Conservation (phyloP, 2,888 invertebrate species). For the Clanis bilineata region DNA sequence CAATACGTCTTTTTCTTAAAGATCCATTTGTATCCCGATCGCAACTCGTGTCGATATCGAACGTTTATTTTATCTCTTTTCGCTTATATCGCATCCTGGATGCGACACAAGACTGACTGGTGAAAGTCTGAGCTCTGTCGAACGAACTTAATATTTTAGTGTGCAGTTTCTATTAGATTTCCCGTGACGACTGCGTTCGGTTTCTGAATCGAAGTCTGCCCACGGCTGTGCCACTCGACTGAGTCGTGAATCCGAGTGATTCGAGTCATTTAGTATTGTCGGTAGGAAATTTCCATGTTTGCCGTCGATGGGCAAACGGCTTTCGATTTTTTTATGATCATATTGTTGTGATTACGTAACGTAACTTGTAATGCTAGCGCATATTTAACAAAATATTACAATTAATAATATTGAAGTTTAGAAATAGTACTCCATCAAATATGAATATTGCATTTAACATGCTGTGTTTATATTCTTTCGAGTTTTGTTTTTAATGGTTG, state of each 20-base stretch:
- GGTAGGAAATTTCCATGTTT: not conserved
- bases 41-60: not conserved
- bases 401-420: slow-evolving; percentile 53
- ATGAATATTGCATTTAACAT: slow-evolving; percentile 70
- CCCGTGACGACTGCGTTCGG: not conserved
- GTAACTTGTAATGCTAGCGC: slow-evolving; percentile 58
- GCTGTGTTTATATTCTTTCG: slow-evolving; percentile 52
- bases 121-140: slow-evolving; percentile 56
- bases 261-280: slow-evolving; percentile 14
- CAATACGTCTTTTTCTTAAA: slow-evolving; percentile 3
- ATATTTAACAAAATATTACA: slow-evolving; percentile 63
- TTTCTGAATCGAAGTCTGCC: not conserved
- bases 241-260: slow-evolving; percentile 23
- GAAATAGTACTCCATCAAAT: slow-evolving; percentile 44
- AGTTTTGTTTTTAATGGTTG: slow-evolving; percentile 34
- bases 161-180: not conserved
- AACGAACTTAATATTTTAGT: slow-evolving; percentile 17
- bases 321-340: slow-evolving; percentile 37
- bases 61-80: not conserved
- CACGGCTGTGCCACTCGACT: slow-evolving; percentile 15
- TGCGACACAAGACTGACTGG: slow-evolving; percentile 68
- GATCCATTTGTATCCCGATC: not conserved
- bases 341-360: slow-evolving; percentile 64
- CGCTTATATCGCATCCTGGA: not conserved
- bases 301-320: slow-evolving; percentile 7